Evolutionary conservation across 2,888 invertebrate genomes (phyloP).

Genomic region (Metacarcinus magister): DNA sequence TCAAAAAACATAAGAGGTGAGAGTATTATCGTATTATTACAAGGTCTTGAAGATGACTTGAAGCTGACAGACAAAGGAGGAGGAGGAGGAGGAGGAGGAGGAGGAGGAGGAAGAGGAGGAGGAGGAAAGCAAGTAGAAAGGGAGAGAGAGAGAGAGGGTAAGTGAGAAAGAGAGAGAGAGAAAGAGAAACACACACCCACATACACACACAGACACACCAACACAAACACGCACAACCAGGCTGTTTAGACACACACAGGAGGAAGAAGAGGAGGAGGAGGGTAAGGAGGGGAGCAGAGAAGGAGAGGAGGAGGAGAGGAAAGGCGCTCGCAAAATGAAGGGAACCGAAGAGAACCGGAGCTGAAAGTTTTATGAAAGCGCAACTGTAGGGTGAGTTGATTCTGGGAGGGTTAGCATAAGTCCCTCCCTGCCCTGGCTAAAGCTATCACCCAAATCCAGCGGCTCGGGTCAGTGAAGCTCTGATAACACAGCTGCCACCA

Average conservation of each 20-base stretch:
- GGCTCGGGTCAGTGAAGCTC: slow-evolving; percentile 64
- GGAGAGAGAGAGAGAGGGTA: neutral
- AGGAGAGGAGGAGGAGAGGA: neutral
- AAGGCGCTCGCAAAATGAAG: slow-evolving; percentile 56
- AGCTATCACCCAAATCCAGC: slow-evolving; percentile 67
- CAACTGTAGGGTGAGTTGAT: slow-evolving; percentile 60
- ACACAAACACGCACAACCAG: neutral
- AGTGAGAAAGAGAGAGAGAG: neutral
- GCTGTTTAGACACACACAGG: neutral
- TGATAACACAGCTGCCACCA: slow-evolving; percentile 63
- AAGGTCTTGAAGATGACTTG: neutral
- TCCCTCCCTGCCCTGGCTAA: slow-evolving; percentile 53
- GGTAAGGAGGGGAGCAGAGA: neutral
- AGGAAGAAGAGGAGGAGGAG: neutral
- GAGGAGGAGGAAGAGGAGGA: neutral
- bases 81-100: neutral
- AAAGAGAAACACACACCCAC: neutral
- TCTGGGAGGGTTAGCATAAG: slow-evolving; percentile 55
- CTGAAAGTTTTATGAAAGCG: slow-evolving; percentile 67
- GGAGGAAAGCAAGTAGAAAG: too few relatives aligned
- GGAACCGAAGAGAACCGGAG: slow-evolving; percentile 58
- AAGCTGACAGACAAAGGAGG: neutral
- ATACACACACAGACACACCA: neutral
- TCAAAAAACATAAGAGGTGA: neutral
- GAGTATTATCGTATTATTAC: neutral